These are phyloP conservation scores for Zaprionus lineosus DNA, from an alignment of 2,888 invertebrate species.

Conservation along the genomic window DNA sequence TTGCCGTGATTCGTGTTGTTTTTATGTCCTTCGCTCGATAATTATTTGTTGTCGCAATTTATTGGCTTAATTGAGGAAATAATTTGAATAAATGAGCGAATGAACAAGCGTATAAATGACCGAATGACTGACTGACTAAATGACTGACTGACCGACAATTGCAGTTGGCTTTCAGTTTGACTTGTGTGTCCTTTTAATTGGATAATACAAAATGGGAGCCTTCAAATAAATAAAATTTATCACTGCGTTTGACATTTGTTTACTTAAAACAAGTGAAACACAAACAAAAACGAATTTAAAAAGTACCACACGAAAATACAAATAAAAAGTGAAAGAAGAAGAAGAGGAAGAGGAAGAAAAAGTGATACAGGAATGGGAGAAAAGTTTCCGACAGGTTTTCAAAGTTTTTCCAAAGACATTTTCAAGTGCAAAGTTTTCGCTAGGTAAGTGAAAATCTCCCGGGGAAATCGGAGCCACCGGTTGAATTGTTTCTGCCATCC, in stretches of 20 bases:
- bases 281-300: too few species aligned
- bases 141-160: too few species aligned
- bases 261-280: constrained; percentile 20
- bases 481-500: constrained; percentile 52
- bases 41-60: constrained; percentile 36
- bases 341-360: background rate
- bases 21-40: background rate
- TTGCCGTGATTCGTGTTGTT: constrained; percentile 43
- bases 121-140: too few species aligned
- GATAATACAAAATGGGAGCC: constrained; percentile 26
- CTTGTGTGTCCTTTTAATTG: constrained; percentile 55
- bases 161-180: constrained; percentile 13
- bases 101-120: constrained; percentile 43
- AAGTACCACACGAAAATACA: too few species aligned
- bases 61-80: constrained; percentile 67
- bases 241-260: constrained; percentile 27
- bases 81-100: constrained; percentile 29
- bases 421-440: constrained; percentile 69
- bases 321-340: background rate
- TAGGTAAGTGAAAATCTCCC: constrained; percentile 48
- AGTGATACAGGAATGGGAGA: constrained; percentile 2
- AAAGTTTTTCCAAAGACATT: constrained; percentile 58
- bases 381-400: constrained; percentile 49
- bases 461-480: constrained; percentile 48
- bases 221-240: constrained; percentile 55